phyloP scores from a whole-genome alignment of 2,888 invertebrate species.

The Glaucopsyche alexis region DNA sequence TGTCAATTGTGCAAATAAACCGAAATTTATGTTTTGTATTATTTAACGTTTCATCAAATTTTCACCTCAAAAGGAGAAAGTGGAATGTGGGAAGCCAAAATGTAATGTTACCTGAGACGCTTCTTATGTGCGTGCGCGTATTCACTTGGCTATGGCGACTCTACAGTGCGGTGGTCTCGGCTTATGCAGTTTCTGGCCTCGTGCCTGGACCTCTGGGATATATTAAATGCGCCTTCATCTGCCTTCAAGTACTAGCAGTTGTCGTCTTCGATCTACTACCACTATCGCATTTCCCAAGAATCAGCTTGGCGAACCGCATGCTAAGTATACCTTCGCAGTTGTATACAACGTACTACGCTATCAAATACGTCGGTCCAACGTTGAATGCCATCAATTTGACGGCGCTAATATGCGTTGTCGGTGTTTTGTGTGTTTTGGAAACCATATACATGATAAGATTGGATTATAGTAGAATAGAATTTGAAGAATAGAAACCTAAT shows the following conservation, averaged over 20 bases:
- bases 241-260: slow-evolving; percentile 41
- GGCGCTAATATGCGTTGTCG: slow-evolving; percentile 43
- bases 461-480: slow-evolving; percentile 47
- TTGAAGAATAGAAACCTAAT: neutral
- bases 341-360: slow-evolving; percentile 48
- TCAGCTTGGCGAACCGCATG: slow-evolving; percentile 50
- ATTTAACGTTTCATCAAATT: too few species aligned
- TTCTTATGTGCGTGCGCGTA: slow-evolving; percentile 42
- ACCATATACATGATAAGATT: slow-evolving; percentile 49
- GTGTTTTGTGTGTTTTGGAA: slow-evolving; percentile 46
- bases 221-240: slow-evolving; percentile 41
- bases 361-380: slow-evolving; percentile 45
- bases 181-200: slow-evolving; percentile 46
- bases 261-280: slow-evolving; percentile 44
- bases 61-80: neutral
- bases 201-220: slow-evolving; percentile 40
- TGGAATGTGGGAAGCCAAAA: neutral
- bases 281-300: slow-evolving; percentile 44
- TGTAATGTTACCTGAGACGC: slow-evolving; percentile 33
- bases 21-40: neutral
- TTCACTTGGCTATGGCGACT: slow-evolving; percentile 50
- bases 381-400: slow-evolving; percentile 46
- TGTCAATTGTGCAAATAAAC: neutral
- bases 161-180: slow-evolving; percentile 46
- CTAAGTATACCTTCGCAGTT: slow-evolving; percentile 51